Percentiles rank a stretch among this genome's conserved stretches.
These are phyloP conservation scores for Drosophila ochracea DNA, from an alignment of 2,888 invertebrate genomes.

Conservation along the genomic window DNA sequence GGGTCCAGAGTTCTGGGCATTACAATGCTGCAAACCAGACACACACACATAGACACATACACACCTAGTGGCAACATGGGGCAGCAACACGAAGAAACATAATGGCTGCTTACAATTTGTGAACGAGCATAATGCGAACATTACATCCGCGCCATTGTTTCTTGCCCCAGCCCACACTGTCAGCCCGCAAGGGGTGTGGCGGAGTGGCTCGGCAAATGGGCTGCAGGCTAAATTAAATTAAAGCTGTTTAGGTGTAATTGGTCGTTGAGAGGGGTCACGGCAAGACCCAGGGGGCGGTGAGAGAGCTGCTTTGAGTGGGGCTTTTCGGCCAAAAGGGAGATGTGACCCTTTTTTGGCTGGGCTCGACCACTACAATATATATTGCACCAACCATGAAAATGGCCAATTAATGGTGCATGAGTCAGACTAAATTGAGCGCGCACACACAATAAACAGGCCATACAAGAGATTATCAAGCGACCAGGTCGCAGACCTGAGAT, in stretches of 20 bases:
- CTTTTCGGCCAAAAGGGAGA: conserved; percentile 43
- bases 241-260: conserved; percentile 82
- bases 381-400: conserved; percentile 76
- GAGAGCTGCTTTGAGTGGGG: conserved; percentile 35
- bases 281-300: conserved; percentile 8
- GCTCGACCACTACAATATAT: conserved; percentile 22
- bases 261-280: conserved; percentile 74
- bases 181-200: conserved; percentile 9
- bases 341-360: conserved; percentile 66
- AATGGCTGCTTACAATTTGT: conserved; percentile 82
- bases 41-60: conserved; percentile 18
- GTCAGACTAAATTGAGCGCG: conserved; percentile 75
- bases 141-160: conserved; percentile 82
- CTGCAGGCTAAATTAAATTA: conserved; percentile 73
- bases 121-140: conserved; percentile 82
- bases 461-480: conserved; percentile 50
- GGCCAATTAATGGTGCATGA: conserved; percentile 78
- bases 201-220: conserved; percentile 35
- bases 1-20: conserved; percentile 44
- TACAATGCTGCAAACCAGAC: conserved; percentile 58
- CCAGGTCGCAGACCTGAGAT: conserved; percentile 19
- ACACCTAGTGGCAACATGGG: background rate
- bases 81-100: conserved; percentile 77
- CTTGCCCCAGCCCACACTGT: conserved; percentile 31
- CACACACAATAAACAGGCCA: conserved; percentile 55